Evolutionary conservation across 1,140 invertebrate genomes (phyloP).

Genomic region (Bombus vancouverensis): DNA sequence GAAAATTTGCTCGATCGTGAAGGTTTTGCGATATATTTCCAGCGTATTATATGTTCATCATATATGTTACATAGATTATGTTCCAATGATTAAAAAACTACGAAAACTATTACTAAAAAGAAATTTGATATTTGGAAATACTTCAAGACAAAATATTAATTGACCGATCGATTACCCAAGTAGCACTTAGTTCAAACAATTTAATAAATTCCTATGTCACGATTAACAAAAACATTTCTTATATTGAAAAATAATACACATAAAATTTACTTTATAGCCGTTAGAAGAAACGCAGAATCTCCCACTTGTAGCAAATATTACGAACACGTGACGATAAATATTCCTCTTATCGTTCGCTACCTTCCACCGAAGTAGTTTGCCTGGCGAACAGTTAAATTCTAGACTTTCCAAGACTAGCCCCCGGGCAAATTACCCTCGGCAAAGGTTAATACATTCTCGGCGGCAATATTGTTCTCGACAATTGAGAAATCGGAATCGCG

Average conservation of each 20-base stretch:
- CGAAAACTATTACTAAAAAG: background rate
- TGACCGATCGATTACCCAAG: background rate
- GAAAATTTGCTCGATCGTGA: background rate
- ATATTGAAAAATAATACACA: too few relatives aligned
- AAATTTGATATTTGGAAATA: background rate
- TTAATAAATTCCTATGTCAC: background rate
- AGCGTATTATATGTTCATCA: background rate
- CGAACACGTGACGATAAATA: constrained; percentile 8
- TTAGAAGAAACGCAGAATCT: background rate
- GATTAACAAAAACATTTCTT: too few relatives aligned
- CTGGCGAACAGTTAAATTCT: background rate
- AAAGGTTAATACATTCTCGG: constrained; percentile 30
- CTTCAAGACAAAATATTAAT: background rate
- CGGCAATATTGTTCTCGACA: constrained; percentile 33
- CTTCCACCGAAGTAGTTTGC: background rate
- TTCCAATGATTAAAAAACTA: background rate
- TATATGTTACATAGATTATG: background rate
- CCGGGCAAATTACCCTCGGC: constrained; percentile 22
- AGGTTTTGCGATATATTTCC: background rate
- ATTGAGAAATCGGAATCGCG: constrained; percentile 40
- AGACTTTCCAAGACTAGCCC: background rate
- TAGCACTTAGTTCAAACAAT: background rate
- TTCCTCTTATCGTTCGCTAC: background rate
- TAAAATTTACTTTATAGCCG: too few relatives aligned
- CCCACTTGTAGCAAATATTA: background rate